Evolutionary conservation across 1,140 invertebrate genomes (phyloP).

Genomic region (Micrasema longulum): DNA sequence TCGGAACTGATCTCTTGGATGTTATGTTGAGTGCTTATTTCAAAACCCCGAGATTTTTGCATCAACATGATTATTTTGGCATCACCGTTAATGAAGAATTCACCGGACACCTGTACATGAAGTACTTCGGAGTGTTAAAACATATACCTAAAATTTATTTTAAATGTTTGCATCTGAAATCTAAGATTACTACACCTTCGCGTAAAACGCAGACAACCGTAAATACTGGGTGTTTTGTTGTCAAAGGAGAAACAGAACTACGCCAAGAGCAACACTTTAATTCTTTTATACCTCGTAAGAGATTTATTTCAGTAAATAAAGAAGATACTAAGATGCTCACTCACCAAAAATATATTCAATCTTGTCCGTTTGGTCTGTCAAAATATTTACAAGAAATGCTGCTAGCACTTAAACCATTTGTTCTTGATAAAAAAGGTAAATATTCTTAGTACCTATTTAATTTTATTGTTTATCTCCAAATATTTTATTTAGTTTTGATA

Average conservation of each 20-base stretch:
- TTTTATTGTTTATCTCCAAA: too few relatives aligned
- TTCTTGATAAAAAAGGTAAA: conserved; percentile 63
- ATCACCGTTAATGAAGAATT: conserved; percentile 61
- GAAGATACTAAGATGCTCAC: conserved; percentile 30
- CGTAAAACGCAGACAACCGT: conserved; percentile 48
- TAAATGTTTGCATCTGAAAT: conserved; percentile 60
- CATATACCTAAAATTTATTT: conserved; percentile 60
- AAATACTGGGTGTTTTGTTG: conserved; percentile 60
- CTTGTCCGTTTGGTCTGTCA: conserved; percentile 61
- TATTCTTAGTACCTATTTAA: too few relatives aligned
- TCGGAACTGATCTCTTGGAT: conserved; percentile 64
- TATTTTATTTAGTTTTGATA: neutral
- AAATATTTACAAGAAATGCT: conserved; percentile 62
- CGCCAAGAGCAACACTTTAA: conserved; percentile 62
- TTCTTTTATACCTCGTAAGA: conserved; percentile 58
- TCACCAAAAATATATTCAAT: conserved; percentile 41
- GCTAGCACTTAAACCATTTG: conserved; percentile 62
- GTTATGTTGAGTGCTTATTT: conserved; percentile 64
- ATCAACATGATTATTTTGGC: conserved; percentile 62
- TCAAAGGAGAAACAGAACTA: conserved; percentile 63
- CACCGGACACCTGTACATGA: conserved; percentile 62
- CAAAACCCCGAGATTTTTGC: conserved; percentile 62
- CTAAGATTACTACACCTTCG: neutral
- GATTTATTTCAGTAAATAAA: conserved; percentile 1
- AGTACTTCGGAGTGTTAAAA: conserved; percentile 63